phyloP scores from a whole-genome alignment of 2,888 invertebrate genomes.

The Adelognathus sp. region DNA sequence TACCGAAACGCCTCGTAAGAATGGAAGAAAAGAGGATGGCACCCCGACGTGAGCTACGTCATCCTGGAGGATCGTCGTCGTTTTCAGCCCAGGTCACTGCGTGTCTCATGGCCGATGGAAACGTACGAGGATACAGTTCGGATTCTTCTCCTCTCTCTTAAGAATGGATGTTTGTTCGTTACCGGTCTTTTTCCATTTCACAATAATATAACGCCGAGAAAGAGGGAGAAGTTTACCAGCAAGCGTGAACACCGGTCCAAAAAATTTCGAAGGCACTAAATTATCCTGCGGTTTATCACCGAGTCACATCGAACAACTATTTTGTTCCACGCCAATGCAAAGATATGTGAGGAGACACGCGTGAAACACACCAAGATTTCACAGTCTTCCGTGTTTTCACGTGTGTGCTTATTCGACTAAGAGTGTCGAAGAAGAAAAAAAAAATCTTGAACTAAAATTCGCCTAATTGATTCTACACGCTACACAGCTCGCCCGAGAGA shows the following conservation, averaged over 20 bases:
- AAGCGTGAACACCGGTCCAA: neutral
- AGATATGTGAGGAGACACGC: neutral
- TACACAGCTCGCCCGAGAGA: neutral
- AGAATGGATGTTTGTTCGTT: constrained; percentile 32
- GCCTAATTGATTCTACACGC: constrained; percentile 45
- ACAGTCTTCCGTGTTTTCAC: constrained; percentile 4
- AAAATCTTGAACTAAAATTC: neutral
- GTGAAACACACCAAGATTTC: neutral
- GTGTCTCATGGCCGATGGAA: neutral
- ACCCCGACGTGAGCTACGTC: constrained; percentile 44
- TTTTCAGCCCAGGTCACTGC: constrained; percentile 43
- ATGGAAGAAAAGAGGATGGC: constrained; percentile 1
- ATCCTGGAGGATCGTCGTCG: constrained; percentile 47
- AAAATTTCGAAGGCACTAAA: constrained; percentile 45
- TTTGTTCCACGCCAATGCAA: neutral
- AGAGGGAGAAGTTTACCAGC: neutral
- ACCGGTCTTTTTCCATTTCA: constrained; percentile 23
- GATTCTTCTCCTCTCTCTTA: neutral
- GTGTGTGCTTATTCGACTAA: neutral
- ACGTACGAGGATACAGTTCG: constrained; percentile 17
- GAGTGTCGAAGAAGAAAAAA: neutral
- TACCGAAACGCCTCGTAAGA: constrained; percentile 17
- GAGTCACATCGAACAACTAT: neutral
- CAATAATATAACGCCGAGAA: constrained; percentile 14
- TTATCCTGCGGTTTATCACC: constrained; percentile 4